Percentiles rank a stretch among this genome's conserved stretches.
Conservation (phyloP, 2,797 vertebrate species). For the Lepus townsendii region DNA sequence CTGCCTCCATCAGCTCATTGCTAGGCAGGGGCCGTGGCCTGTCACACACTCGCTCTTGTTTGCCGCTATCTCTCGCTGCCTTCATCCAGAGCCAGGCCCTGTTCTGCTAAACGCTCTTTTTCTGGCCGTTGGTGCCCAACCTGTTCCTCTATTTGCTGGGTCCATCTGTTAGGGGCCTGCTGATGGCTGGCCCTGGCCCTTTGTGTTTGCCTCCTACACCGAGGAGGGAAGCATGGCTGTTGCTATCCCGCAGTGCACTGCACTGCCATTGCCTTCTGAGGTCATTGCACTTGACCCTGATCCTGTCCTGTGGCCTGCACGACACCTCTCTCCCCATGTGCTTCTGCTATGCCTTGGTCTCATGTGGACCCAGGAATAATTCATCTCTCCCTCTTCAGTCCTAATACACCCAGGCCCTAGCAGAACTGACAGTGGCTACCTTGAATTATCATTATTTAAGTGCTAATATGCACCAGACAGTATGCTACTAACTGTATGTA, state of each 20-base stretch:
- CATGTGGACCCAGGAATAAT: not conserved
- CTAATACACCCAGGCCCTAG: too few species aligned
- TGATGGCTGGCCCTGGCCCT: slow-evolving; percentile 51
- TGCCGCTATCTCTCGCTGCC: slow-evolving; percentile 37
- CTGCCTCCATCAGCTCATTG: slow-evolving; percentile 68
- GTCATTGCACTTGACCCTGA: not conserved
- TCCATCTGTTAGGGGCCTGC: slow-evolving; percentile 76
- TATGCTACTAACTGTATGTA: not conserved
- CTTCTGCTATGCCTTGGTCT: not conserved
- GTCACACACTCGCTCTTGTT: slow-evolving; percentile 20
- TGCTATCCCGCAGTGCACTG: not conserved
- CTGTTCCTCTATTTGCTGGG: slow-evolving; percentile 72
- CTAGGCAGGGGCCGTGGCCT: slow-evolving; percentile 61
- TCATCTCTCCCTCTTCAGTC: not conserved
- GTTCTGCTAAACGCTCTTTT: not conserved
- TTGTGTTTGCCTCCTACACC: not conserved
- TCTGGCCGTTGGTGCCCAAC: not conserved
- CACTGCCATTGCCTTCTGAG: not conserved
- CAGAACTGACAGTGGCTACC: not conserved
- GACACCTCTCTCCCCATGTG: not conserved
- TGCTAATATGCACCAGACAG: not conserved
- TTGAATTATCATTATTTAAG: not conserved
- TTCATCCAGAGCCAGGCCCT: slow-evolving; percentile 20
- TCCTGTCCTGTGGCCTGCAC: not conserved
- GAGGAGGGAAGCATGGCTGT: not conserved